These are phyloP conservation scores for Procambarus clarkii DNA, from an alignment of 1,140 invertebrate genomes.

Conservation along the genomic window DNA sequence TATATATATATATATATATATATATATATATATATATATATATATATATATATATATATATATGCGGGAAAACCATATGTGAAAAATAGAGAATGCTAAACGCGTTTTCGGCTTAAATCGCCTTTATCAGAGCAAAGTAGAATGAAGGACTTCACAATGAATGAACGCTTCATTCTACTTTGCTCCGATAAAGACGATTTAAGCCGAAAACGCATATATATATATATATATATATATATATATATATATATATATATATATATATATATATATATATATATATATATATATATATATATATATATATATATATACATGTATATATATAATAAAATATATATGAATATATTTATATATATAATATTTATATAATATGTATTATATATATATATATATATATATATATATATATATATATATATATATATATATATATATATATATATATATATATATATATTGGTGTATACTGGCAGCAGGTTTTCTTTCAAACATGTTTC, in stretches of 20 bases:
- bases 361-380: not conserved
- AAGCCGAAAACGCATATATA: not conserved
- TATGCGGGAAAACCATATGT: no score
- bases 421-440: slow-evolving; percentile 28
- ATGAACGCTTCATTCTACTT: no score
- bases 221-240: not conserved
- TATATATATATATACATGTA: slow-evolving; percentile 28
- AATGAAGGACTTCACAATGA: no score
- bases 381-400: slow-evolving; percentile 14
- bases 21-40: no score
- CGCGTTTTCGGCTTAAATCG: no score
- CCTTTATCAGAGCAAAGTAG: no score
- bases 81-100: no score
- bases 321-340: not conserved
- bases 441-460: slow-evolving; percentile 7
- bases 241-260: slow-evolving; percentile 27
- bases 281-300: slow-evolving; percentile 8
- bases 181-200: no score
- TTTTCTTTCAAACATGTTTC: no score
- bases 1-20: no score
- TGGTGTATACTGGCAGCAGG: not conserved
- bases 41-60: no score
- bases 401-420: slow-evolving; percentile 29
- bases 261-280: slow-evolving; percentile 29
- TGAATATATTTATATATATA: no score